Evolutionary conservation across 2,888 invertebrate species (phyloP), one percentile per base, ranked within the genome.

Genomic region (Lamellibrachia satsuma): DNA sequence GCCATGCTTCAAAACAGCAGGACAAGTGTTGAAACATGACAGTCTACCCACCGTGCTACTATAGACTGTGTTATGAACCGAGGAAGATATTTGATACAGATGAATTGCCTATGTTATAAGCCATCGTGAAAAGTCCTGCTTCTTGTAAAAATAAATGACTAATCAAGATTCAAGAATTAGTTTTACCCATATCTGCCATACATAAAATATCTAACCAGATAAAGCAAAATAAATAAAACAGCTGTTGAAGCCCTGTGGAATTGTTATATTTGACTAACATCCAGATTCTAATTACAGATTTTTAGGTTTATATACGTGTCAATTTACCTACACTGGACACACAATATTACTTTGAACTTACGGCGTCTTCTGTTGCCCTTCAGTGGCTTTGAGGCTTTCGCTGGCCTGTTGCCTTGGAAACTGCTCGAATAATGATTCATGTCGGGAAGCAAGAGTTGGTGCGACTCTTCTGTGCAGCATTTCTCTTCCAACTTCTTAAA

Each of bases 401-500:
- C 75, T 6, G 75, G 75, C n/a, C 22, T n/a, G 22, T 22, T 75
- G 75, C 75, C 75, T 22, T 75, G 75, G 75, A 22, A 11, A 75
- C 75, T 75, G 22, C 75, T 75, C 15, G 75, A 75, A n/a, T 75
- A 75, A n/a, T 75, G 75, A 22, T 75, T 75, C 75, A 75, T 75
- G 75, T 75, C 75, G 0, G 75, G 75, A 3, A 75, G 75, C 75
- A 75, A n/a, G 75, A 75, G 75, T 4, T 75, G 75, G 15, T 15
- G 11, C 22, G 22, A n/a, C 22, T 75, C 22, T 52, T 93, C 92
- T 51, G 90, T 92, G 15, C 92, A 51, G 51, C 92, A 60, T 90
- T 93, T 92, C 92, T 93, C 93, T 92, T 95, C 95, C 92, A 95
- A 93, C 4, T 90, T 91, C 90, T 94, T 93, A 92, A 95, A 95